Percentiles rank a stretch among this genome's conserved stretches.
Conservation (phyloP, 2,113 vertebrate species). For the Paradisaea rubra region DNA sequence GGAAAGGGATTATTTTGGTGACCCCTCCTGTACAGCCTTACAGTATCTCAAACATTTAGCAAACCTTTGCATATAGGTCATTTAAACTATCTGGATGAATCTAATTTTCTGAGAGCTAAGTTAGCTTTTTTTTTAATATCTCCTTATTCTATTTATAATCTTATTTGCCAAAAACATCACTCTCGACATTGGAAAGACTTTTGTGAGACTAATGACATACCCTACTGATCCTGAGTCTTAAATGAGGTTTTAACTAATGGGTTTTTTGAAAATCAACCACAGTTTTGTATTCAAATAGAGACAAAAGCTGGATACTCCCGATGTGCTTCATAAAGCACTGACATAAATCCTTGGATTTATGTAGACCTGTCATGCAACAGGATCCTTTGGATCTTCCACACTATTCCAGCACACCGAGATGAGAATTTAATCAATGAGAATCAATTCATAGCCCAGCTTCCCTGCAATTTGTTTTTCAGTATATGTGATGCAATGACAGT, state of each 20-base stretch:
- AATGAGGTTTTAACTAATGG: neutral
- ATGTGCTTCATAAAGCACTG: neutral
- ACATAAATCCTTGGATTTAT: conserved; percentile 45
- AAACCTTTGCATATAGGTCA: neutral
- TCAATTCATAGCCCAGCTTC: conserved; percentile 34
- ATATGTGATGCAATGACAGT: neutral
- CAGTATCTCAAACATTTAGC: neutral
- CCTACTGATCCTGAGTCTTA: neutral
- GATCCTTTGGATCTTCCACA: conserved; percentile 24
- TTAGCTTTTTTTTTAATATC: neutral
- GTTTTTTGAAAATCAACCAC: neutral
- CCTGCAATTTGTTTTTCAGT: conserved; percentile 33
- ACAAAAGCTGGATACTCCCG: neutral
- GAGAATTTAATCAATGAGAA: conserved; percentile 43
- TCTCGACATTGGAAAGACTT: neutral
- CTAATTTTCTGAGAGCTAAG: neutral
- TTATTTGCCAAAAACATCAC: neutral
- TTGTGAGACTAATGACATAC: neutral
- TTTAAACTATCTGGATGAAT: neutral
- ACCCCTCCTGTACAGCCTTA: rapidly evolving
- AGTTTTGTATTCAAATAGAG: neutral
- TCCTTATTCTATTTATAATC: neutral
- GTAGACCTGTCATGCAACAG: neutral
- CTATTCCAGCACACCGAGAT: neutral
- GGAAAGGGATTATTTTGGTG: neutral